These are phyloP conservation scores for Acanthis flammea DNA, from an alignment of 2,797 vertebrate species.

Conservation along the genomic window DNA sequence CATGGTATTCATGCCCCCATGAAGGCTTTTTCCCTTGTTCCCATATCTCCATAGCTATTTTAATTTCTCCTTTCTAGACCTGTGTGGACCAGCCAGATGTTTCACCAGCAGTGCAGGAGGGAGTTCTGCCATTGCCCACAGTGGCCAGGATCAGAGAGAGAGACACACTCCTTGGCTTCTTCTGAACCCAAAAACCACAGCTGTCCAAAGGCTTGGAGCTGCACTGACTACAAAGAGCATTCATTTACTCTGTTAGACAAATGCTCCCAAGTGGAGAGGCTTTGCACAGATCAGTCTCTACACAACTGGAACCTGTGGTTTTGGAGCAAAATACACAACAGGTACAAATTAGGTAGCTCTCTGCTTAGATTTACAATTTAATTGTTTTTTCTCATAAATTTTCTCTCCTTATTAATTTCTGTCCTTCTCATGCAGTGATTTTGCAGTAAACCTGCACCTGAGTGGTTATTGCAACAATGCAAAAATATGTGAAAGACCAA, in stretches of 20 bases:
- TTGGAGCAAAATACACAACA: not conserved
- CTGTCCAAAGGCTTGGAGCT: not conserved
- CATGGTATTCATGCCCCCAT: not conserved
- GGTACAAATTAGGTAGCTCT: not conserved
- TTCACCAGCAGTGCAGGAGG: not conserved
- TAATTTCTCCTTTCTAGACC: not conserved
- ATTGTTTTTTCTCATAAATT: not conserved
- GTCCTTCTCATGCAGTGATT: not conserved
- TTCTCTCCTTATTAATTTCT: not conserved
- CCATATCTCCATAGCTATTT: not conserved
- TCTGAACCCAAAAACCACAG: not conserved
- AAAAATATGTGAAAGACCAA: not conserved
- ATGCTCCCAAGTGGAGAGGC: not conserved
- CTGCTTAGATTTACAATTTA: not conserved
- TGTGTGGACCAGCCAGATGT: not conserved
- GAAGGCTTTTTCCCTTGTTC: not conserved
- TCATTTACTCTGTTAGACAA: not conserved
- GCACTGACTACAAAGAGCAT: not conserved
- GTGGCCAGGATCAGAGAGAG: not conserved
- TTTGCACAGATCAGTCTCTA: not conserved
- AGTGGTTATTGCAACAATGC: not conserved
- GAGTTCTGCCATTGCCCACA: not conserved
- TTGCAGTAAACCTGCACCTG: not conserved
- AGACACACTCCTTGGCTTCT: fast-evolving
- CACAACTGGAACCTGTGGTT: not conserved